Evolutionary conservation across 1,140 invertebrate species (phyloP).

Genomic region (Metopolophium dirhodum): DNA sequence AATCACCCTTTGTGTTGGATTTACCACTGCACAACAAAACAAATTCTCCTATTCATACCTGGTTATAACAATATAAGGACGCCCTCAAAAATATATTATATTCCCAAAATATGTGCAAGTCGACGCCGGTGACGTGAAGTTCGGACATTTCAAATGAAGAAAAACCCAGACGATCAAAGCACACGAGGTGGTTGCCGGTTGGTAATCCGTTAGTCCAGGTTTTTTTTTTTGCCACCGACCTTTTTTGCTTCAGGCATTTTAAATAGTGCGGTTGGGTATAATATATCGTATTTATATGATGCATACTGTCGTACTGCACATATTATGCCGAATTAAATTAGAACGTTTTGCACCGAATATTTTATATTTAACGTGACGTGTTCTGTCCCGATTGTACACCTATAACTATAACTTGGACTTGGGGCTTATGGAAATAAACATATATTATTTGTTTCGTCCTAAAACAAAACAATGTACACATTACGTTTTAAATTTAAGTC

Average conservation of each 20-base stretch:
- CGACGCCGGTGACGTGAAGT: not conserved
- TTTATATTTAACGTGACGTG: not conserved
- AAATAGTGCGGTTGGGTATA: not conserved
- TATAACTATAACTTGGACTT: not conserved
- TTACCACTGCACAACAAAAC: not conserved
- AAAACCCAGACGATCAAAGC: not conserved
- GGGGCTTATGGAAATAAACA: not conserved
- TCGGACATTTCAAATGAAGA: not conserved
- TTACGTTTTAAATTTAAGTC: not conserved
- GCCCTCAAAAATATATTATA: not conserved
- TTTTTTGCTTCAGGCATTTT: not conserved
- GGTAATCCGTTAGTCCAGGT: not conserved
- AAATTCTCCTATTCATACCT: not conserved
- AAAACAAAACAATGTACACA: not conserved
- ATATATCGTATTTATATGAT: not conserved
- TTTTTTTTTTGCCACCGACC: too few relatives aligned
- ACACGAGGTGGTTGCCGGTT: not conserved
- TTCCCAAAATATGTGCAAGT: not conserved
- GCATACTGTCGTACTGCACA: not conserved
- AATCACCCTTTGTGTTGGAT: not conserved
- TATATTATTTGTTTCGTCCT: not conserved
- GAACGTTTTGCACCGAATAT: not conserved
- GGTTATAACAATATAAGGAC: not conserved
- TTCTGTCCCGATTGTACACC: not conserved
- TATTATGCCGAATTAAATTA: not conserved